Evolutionary conservation across 2,888 invertebrate species (phyloP), one percentile per base, ranked within the genome.

Genomic region (Papilio gigon): DNA sequence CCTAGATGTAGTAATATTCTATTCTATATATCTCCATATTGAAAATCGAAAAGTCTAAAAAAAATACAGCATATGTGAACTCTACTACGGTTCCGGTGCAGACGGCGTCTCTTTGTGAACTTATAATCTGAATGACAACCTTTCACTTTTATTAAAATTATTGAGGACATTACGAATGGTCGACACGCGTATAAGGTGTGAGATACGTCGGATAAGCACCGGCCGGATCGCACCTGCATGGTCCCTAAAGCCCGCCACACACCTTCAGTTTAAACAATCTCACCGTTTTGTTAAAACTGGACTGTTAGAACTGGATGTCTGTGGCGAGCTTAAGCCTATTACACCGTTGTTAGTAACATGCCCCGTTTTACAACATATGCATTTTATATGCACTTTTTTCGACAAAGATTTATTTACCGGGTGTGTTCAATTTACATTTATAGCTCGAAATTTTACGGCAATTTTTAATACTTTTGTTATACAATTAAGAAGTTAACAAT

Each of bases 291-390:
- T n/a, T n/a, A n/a, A n/a, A n/a, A n/a, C n/a, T n/a, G n/a, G n/a
- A n/a, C n/a, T n/a, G n/a, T n/a, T n/a, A n/a, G n/a, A n/a, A n/a
- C n/a, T n/a, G n/a, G n/a, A n/a, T n/a, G n/a, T n/a, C n/a, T n/a
- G n/a, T n/a, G n/a, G n/a, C n/a, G n/a, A n/a, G n/a, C n/a, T n/a
- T n/a, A n/a, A n/a, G 78, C 76, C 82, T 82, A 87, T 87, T 88
- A 87, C 81, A 80, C 82, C 77, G 83, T 86, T 86, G 86, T 86
- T 86, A 86, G 82, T 76, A 77, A 80, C 79, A 84, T 84, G 82
- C 83, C 87, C 85, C 81, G 79, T 81, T 87, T 86, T 82, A 87
- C 81, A 86, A 84, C 84, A 77, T 83, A 86, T 86, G 88, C 86
- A 88, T 87, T 87, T 86, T 83, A 76, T 84, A 80, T 77, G 42